Evolutionary conservation across 1,140 invertebrate genomes (phyloP), one percentile per base, ranked within the genome.

Genomic region (Habropoda laboriosa): DNA sequence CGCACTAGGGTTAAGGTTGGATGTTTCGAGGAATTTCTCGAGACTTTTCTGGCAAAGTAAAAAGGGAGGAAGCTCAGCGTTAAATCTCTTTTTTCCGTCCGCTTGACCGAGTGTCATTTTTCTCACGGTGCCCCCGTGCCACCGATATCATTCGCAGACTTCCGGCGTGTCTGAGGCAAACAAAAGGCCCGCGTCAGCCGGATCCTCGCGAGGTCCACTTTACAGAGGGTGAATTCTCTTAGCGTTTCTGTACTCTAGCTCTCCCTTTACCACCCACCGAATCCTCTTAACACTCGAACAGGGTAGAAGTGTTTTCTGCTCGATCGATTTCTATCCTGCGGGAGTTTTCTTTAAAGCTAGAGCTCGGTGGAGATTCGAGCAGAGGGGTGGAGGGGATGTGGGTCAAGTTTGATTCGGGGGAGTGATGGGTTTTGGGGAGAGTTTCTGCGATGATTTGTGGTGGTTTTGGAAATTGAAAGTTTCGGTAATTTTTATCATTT

Each of bases 161-260:
- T 49, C 27, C 35, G 53, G 42, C 2, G 42, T n/a, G 40, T 60
- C 32, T 12, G 35, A 21, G 2, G 64, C 64, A 58, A 77, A 70
- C 51, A 61, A 72, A n/a, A 66, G 49, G 47, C 27, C 30, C 12
- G n/a, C 53, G 49, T 57, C 74, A 42, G 53, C 21, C 30, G 61
- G n/a, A 58, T 60, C 53, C 40, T 47, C 61, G 51, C 49, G 24
- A 58, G 55, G 40, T 78, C 66, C 76, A 72, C 58, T 79, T 79
- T 72, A 63, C 67, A 72, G 57, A 72, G 76, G 76, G 76, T 79
- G 76, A 79, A 79, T 79, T 79, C 76, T 79, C 47, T 79, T 79
- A 79, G 53, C 67, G 57, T 30, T n/a, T n/a, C n/a, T n/a, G n/a
- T n/a, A n/a, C n/a, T n/a, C n/a, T n/a, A n/a, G n/a, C n/a, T 27